phyloP scores from a whole-genome alignment of 2,113 vertebrate species.

The Barnardius zonarius region DNA sequence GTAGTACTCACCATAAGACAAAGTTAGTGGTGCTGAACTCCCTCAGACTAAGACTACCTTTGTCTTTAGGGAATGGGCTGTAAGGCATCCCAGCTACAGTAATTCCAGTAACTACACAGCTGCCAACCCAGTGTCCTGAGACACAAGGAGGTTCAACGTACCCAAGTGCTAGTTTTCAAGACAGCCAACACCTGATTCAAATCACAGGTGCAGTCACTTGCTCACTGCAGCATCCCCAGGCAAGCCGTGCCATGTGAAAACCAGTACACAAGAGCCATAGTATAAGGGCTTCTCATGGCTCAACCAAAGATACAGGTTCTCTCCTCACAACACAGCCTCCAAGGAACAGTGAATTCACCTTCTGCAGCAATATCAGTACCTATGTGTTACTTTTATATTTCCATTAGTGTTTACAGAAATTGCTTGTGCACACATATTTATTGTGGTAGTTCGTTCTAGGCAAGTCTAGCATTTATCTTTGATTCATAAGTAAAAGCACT shows the following conservation, averaged over 20 bases:
- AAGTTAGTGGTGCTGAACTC: fast-evolving
- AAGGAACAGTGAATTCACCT: not conserved
- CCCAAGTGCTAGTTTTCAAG: not conserved
- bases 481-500: not conserved
- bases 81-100: fast-evolving
- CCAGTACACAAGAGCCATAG: not conserved
- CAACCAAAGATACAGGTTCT: not conserved
- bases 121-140: not conserved
- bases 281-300: not conserved
- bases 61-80: fast-evolving
- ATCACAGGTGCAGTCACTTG: not conserved
- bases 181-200: not conserved
- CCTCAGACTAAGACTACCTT: not conserved
- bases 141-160: fast-evolving
- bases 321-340: not conserved
- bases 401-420: conserved; percentile 22
- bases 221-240: not conserved
- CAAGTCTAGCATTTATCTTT: not conserved
- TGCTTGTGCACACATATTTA: not conserved
- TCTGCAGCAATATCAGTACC: not conserved
- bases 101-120: not conserved
- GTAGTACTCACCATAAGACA: not conserved
- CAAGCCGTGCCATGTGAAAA: not conserved
- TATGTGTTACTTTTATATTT: not conserved
- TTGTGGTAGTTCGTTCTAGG: conserved; percentile 1